These are phyloP conservation scores for Epicampocera succincta DNA, from an alignment of 2,888 invertebrate species.

Conservation along the genomic window DNA sequence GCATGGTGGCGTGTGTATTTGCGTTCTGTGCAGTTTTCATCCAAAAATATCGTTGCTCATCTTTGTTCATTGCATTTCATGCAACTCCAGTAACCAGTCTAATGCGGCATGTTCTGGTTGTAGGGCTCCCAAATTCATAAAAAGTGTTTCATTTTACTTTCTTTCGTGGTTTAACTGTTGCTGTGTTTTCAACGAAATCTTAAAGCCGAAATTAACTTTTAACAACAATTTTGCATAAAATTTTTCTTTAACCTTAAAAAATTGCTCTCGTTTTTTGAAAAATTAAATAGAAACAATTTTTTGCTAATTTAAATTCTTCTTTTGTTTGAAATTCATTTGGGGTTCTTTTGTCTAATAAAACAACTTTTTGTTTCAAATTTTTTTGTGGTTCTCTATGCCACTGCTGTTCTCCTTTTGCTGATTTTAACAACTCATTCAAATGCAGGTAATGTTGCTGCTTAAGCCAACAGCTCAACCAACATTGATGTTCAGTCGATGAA, in stretches of 20 bases:
- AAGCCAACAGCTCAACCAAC: conserved; percentile 59
- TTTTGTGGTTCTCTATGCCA: neutral
- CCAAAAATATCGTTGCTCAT: no score
- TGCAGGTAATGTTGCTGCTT: conserved; percentile 67
- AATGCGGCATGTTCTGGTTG: neutral
- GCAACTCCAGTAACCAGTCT: no score
- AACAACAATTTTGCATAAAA: neutral
- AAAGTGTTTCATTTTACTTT: neutral
- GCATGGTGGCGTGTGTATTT: no score
- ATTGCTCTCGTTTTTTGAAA: no score
- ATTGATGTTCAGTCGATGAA: conserved; percentile 45
- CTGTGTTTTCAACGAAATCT: neutral
- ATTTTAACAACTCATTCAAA: conserved; percentile 64
- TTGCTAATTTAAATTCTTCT: conserved; percentile 28
- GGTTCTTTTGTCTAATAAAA: conserved; percentile 9
- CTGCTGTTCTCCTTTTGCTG: conserved; percentile 1
- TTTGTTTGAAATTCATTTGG: conserved; percentile 39
- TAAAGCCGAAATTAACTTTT: neutral
- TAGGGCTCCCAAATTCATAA: neutral
- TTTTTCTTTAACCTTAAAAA: neutral
- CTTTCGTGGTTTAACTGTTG: neutral
- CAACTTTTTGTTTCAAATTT: neutral
- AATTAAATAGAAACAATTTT: no score
- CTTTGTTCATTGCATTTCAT: no score
- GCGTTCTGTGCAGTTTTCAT: no score